Evolutionary conservation across 2,888 invertebrate species (phyloP), one percentile per base, ranked within the genome.

Genomic region (Agonopterix subpropinquella): DNA sequence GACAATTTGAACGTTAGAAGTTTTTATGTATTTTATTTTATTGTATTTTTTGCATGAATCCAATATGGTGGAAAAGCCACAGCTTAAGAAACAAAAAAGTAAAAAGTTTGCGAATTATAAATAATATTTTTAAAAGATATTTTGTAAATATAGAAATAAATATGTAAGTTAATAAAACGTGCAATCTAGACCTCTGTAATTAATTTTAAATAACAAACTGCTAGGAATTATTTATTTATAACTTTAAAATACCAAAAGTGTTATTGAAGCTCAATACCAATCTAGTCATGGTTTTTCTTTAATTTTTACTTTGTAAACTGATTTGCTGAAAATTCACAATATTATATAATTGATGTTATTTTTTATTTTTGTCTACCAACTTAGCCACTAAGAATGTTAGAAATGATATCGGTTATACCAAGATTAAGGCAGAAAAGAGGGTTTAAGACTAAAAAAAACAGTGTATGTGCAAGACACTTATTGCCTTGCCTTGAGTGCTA

Each of bases 81-180:
- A 54, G 76, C 76, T 77, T 76, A 61, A 68, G 56, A 64, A 60
- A 56, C 53, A 55, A 61, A 60, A 62, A 59, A 64, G 47, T 36
- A 67, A 70, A 70, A 75, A 63, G 61, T 65, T 78, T 73, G 79
- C 77, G 70, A 73, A 72, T 71, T 77, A 80, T 77, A 77, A 80
- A 80, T 80, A 77, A 80, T 85, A 83, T 83, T 82, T 82, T 80
- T 76, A 83, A 87, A 83, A 73, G 63, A 79, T 78, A 83, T 83
- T 80, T 79, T 87, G 87, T 87, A 86, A 77, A 87, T 86, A 86
- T 86, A 85, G 79, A 56, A 58, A 62, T 11, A 70, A 70, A 64
- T 64, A 56, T 63, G 58, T 59, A 64, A 67, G 56, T 54, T 57
- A 63, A 66, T 57, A 55, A 78, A 80, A 84, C 65, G 86, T 87